These are phyloP conservation scores for Adineta ricciae DNA, from an alignment of 2,888 invertebrate species.

Conservation along the genomic window DNA sequence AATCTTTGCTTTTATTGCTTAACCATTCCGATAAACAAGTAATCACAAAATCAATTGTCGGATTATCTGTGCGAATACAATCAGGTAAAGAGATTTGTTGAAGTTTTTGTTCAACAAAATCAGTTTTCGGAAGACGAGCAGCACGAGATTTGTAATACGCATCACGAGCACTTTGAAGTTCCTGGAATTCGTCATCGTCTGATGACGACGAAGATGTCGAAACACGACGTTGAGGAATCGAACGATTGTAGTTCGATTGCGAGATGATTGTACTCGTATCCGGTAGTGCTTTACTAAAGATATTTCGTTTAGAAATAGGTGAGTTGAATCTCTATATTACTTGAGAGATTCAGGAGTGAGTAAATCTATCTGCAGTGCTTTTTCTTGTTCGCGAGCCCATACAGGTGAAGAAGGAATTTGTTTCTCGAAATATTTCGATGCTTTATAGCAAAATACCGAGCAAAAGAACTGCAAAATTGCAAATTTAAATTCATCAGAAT, in stretches of 20 bases:
- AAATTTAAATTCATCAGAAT: background rate
- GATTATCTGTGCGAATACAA: background rate
- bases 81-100: background rate
- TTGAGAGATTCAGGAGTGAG: background rate
- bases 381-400: conserved; percentile 61
- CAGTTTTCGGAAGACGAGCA: background rate
- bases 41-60: background rate
- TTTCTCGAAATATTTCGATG: conserved; percentile 65
- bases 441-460: conserved; percentile 69
- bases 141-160: background rate
- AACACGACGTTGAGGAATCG: background rate
- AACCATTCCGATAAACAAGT: background rate
- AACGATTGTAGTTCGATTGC: background rate
- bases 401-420: conserved; percentile 72
- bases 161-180: background rate
- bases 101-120: background rate
- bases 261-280: background rate
- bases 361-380: background rate
- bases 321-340: too few species aligned
- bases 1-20: background rate
- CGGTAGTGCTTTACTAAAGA: background rate
- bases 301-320: too few species aligned
- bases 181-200: background rate
- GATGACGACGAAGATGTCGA: background rate
- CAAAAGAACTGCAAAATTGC: conserved; percentile 64